These are phyloP conservation scores for Channa striata DNA, from an alignment of 2,797 vertebrate genomes.

Conservation along the genomic window DNA sequence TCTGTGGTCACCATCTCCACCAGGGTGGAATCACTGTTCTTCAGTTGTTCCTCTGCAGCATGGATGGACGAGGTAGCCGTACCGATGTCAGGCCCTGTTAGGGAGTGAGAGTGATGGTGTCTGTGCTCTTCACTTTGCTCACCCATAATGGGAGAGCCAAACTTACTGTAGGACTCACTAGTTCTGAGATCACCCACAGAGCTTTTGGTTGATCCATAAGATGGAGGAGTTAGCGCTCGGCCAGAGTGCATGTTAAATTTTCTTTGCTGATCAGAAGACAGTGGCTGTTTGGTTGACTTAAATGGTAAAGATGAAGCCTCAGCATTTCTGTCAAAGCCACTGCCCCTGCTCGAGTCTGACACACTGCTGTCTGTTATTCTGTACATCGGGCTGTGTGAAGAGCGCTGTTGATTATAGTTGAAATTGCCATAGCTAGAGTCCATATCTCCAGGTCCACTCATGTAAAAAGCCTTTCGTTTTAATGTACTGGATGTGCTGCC, in stretches of 20 bases:
- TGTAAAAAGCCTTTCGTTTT: constrained; percentile 99
- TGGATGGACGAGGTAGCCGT: constrained; percentile 95
- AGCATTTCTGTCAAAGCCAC: constrained; percentile 95
- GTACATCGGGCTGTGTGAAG: constrained; percentile 98
- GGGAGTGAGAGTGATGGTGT: constrained; percentile 91
- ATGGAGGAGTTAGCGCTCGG: constrained; percentile 93
- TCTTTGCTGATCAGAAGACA: constrained; percentile 95
- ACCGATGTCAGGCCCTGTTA: constrained; percentile 90
- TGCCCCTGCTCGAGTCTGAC: constrained; percentile 93
- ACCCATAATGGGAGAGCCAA: constrained; percentile 90
- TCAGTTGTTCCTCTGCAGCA: constrained; percentile 96
- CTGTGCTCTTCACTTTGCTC: constrained; percentile 93
- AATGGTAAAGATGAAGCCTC: constrained; percentile 95
- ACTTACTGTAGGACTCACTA: constrained; percentile 93
- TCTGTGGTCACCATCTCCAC: constrained; percentile 97
- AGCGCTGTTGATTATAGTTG: constrained; percentile 98
- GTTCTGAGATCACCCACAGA: constrained; percentile 89
- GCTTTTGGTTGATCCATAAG: constrained; percentile 94
- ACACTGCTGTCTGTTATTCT: constrained; percentile 94
- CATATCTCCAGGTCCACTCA: constrained; percentile 98
- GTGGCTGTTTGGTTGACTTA: constrained; percentile 96
- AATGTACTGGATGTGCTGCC: constrained; percentile 96
- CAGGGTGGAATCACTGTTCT: constrained; percentile 95
- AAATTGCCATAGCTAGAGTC: constrained; percentile 97
- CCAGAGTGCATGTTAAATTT: constrained; percentile 94